Percentiles rank a stretch among this genome's conserved stretches.
Evolutionary conservation across 2,797 vertebrate species (phyloP).

Genomic region (Aldrovandia affinis): DNA sequence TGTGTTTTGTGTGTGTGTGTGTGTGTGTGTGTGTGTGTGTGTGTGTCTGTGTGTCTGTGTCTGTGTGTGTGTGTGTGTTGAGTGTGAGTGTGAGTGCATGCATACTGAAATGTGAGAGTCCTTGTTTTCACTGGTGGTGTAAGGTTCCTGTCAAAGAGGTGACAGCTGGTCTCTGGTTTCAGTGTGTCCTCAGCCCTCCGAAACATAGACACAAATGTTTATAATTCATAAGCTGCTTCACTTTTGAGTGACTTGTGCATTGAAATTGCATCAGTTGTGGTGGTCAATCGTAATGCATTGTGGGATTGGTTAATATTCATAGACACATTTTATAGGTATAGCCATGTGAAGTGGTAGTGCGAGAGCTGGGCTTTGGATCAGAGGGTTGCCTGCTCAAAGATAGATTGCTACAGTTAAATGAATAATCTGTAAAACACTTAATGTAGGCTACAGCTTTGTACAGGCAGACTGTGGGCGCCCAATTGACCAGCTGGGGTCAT

Average conservation of each 20-base stretch:
- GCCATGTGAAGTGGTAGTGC: neutral
- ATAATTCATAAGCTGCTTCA: constrained; percentile 3
- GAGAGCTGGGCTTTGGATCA: neutral
- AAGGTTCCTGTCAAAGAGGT: constrained; percentile 22
- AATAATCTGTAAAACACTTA: neutral
- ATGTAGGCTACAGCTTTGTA: too few relatives aligned
- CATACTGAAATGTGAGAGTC: constrained; percentile 26
- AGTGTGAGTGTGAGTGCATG: neutral
- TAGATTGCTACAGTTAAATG: neutral
- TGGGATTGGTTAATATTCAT: neutral
- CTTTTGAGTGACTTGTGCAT: neutral
- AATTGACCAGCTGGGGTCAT: too few relatives aligned
- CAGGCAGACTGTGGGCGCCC: too few relatives aligned
- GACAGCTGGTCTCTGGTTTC: constrained; percentile 6
- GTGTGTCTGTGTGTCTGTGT: neutral
- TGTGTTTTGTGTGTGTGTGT: too few relatives aligned
- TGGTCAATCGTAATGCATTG: neutral
- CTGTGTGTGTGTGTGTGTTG: constrained; percentile 2
- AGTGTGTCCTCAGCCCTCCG: neutral
- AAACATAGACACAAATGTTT: neutral
- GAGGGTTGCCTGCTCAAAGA: neutral
- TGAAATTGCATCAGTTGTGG: neutral
- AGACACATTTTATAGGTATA: neutral
- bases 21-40: constrained; percentile 12
- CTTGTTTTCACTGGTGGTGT: constrained; percentile 9